Evolutionary conservation across 2,888 invertebrate species (phyloP), one percentile per base, ranked within the genome.

Genomic region (Stictocephala bisonia): DNA sequence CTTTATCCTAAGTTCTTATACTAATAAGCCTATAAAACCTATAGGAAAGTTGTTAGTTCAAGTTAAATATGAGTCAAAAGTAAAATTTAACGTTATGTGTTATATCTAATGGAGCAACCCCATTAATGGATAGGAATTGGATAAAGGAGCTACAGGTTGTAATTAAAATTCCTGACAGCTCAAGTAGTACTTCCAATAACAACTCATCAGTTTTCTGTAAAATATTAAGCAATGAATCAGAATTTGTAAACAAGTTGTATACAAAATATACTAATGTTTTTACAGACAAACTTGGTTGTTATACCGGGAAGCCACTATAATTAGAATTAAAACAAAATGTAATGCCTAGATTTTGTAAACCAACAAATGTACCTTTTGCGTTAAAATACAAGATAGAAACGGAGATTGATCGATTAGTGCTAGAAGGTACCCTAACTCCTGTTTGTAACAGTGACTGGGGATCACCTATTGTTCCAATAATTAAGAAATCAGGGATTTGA

Each of bases 401-500:
- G 15, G 80, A 80, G 73, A 22, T 81, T 9, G 74, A 78, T 0
- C 27, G 67, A 24, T 66, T 81, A 71, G 77, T 75, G 7, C 11
- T 71, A 2, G 20, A 69, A 7, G 77, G 77, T 11, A 74, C 78
- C 13, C 72, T 81, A 3, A 58, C 53, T 4, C 71, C 72, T 60
- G 77, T 80, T 15, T 72, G 76, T 40, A 73, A 74, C 56, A 73
- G 76, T 29, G 74, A 77, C 15, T 82, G 81, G 81, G 82, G 77
- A 13, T 80, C 81, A 4, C 83, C 83, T 0, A 79, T 84, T 3
- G 82, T 83, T 1, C 80, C 81, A 0, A 79, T 84, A 0, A 67
- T 81, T 0, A 83, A 84, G 75, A 78, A 75, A 18, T 78, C 82
- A 71, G 82, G 81, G 40, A 72, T 27, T 75, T 83, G 6, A 44